Conservation (phyloP, 2,888 invertebrate genomes). For the Melanotus villosus region DNA sequence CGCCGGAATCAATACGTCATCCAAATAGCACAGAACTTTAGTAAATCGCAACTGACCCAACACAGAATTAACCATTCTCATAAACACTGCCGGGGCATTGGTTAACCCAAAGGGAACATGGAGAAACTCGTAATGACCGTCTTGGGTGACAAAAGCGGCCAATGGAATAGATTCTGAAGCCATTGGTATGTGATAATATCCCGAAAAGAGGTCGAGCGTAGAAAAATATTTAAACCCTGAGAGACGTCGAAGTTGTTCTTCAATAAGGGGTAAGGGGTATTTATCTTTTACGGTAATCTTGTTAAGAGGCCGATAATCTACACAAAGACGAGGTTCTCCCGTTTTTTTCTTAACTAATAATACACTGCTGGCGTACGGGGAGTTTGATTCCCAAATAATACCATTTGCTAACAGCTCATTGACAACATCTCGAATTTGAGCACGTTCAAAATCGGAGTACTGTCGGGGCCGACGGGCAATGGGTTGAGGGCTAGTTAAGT, state of each 20-base stretch:
- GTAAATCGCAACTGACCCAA: neutral
- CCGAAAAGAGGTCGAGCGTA: slow-evolving; percentile 46
- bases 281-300: neutral
- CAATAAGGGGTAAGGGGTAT: slow-evolving; percentile 7
- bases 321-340: neutral
- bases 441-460: neutral
- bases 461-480: neutral
- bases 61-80: neutral
- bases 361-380: neutral
- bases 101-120: too few relatives aligned
- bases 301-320: slow-evolving; percentile 6
- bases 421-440: neutral
- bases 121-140: neutral
- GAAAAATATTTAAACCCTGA: slow-evolving; percentile 36
- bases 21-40: neutral
- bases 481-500: neutral
- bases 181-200: slow-evolving; percentile 55
- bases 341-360: neutral
- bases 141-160: slow-evolving; percentile 49
- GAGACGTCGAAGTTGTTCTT: slow-evolving; percentile 28
- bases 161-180: slow-evolving; percentile 47
- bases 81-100: neutral
- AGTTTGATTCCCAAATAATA: neutral
- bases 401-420: neutral
- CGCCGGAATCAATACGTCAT: neutral